These are phyloP conservation scores for Campoletis sonorensis DNA, from an alignment of 1,140 invertebrate species.

Conservation along the genomic window DNA sequence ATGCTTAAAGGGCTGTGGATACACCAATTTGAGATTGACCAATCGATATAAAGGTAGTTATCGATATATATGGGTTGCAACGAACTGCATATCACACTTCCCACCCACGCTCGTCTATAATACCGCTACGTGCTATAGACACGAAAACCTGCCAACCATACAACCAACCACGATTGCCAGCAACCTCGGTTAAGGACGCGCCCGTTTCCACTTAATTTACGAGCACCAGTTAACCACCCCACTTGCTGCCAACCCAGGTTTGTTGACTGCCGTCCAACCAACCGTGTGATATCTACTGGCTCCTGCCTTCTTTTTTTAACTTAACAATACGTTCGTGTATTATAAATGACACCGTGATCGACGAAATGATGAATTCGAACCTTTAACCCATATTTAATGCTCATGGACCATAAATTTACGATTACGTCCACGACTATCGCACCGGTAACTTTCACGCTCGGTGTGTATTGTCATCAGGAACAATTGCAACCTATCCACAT, in stretches of 20 bases:
- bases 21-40: background rate
- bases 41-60: background rate
- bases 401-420: background rate
- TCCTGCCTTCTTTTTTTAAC: background rate
- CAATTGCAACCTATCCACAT: too few relatives aligned
- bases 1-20: background rate
- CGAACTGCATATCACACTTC: constrained; percentile 13
- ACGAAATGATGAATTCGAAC: constrained; percentile 15
- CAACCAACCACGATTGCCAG: background rate
- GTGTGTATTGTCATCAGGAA: too few relatives aligned
- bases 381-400: constrained; percentile 6
- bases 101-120: background rate
- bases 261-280: constrained; percentile 36
- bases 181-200: constrained; percentile 40
- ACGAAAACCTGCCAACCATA: constrained; percentile 7
- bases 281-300: constrained; percentile 20
- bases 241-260: constrained; percentile 35
- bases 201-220: constrained; percentile 42
- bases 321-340: background rate
- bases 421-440: background rate
- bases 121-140: background rate
- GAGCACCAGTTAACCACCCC: constrained; percentile 39
- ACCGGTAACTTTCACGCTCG: too few relatives aligned
- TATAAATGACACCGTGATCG: constrained; percentile 16
- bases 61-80: background rate